phyloP scores from a whole-genome alignment of 2,113 vertebrate genomes.

The Notarius quadriscutis region DNA sequence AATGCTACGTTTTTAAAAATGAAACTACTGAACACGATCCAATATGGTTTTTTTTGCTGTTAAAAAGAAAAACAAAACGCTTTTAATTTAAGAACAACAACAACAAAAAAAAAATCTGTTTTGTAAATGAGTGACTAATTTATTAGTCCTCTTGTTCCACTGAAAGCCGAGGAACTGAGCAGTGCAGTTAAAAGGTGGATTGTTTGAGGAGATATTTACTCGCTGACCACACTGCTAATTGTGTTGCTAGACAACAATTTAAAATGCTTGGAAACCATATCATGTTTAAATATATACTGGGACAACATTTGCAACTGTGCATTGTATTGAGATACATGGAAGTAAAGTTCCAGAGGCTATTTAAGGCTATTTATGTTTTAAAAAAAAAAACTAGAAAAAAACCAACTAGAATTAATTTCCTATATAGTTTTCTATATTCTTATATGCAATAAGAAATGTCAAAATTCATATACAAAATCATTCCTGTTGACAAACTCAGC shows the following conservation, averaged over 20 bases:
- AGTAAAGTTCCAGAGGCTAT: not conserved
- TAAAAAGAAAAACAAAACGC: not conserved
- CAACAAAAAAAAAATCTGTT: not conserved
- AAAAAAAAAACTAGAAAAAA: not conserved
- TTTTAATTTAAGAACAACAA: not conserved
- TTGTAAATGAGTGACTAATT: constrained; percentile 29
- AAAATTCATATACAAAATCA: not conserved
- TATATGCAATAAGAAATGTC: not conserved
- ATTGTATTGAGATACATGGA: constrained; percentile 6
- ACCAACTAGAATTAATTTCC: not conserved
- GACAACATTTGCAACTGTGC: constrained; percentile 58
- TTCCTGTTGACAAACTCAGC: too few species aligned
- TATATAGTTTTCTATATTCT: not conserved
- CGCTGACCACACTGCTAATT: constrained; percentile 49
- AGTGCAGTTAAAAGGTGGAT: constrained; percentile 41
- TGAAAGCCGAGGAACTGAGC: constrained; percentile 9
- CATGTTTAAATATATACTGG: constrained; percentile 63
- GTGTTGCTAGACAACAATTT: constrained; percentile 75
- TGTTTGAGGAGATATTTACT: constrained; percentile 61
- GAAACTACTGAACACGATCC: not conserved
- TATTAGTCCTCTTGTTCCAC: constrained; percentile 21
- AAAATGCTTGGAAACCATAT: constrained; percentile 58
- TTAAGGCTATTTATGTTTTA: not conserved
- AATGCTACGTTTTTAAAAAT: not conserved
- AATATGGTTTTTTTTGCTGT: not conserved